These are phyloP conservation scores for Galeopsomyia nigrocyanea DNA, from an alignment of 2,888 invertebrate genomes.

Conservation along the genomic window DNA sequence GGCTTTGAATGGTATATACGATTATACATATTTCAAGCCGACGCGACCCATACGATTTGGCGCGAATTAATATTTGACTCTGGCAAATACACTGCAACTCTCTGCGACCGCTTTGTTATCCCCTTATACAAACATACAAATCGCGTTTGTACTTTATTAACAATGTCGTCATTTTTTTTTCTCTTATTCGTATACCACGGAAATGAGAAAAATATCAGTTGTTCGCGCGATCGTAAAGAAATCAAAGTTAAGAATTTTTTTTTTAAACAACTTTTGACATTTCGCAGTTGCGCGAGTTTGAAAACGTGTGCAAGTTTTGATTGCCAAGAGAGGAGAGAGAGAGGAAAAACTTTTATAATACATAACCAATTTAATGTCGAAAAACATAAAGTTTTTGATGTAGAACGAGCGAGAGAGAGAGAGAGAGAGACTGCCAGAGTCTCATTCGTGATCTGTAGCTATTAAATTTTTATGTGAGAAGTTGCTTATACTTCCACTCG, in stretches of 20 bases:
- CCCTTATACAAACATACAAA: too few species aligned
- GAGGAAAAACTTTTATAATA: constrained; percentile 47
- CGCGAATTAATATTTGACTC: too few species aligned
- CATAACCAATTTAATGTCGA: constrained; percentile 50
- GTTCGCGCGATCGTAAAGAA: constrained; percentile 32
- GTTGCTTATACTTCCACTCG: constrained; percentile 44
- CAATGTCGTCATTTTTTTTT: too few species aligned
- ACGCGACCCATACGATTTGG: too few species aligned
- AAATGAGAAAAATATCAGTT: neutral
- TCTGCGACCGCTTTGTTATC: too few species aligned
- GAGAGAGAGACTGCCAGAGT: neutral
- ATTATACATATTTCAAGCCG: too few species aligned
- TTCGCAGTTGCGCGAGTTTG: constrained; percentile 21
- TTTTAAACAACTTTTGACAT: constrained; percentile 49
- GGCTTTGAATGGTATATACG: too few species aligned
- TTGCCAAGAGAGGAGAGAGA: constrained; percentile 29
- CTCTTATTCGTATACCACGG: neutral
- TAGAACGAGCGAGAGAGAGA: constrained; percentile 48
- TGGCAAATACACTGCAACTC: too few species aligned
- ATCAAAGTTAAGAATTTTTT: constrained; percentile 48
- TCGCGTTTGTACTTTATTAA: too few species aligned
- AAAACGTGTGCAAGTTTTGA: constrained; percentile 42
- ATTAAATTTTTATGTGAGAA: constrained; percentile 50
- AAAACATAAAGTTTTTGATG: constrained; percentile 50
- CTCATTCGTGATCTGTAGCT: constrained; percentile 49